Percentiles rank a stretch among this genome's conserved stretches.
phyloP scores from a whole-genome alignment of 2,888 invertebrate genomes.

The Chloroclystis v-ata region DNA sequence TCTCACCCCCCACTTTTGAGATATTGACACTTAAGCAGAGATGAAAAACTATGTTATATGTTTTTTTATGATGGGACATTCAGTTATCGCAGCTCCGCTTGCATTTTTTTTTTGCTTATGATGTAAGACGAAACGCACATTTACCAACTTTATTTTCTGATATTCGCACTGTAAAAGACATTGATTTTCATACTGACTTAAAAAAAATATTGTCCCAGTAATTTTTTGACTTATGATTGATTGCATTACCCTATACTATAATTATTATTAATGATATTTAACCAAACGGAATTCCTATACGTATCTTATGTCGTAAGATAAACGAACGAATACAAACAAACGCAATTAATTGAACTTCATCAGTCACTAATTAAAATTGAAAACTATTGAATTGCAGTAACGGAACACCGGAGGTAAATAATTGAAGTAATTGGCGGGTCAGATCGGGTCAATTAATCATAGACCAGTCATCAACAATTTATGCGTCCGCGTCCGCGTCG shows the following conservation, averaged over 20 bases:
- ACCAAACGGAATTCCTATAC: too few relatives aligned
- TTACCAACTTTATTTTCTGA: slow-evolving; percentile 18
- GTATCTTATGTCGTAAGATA: too few relatives aligned
- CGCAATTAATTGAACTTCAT: not conserved
- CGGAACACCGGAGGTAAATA: slow-evolving; percentile 69
- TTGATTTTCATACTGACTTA: too few relatives aligned
- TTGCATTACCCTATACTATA: too few relatives aligned
- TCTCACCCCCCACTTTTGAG: slow-evolving; percentile 39
- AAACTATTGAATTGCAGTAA: slow-evolving; percentile 42
- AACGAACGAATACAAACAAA: too few relatives aligned
- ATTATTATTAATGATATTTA: too few relatives aligned
- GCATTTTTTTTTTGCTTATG: too few relatives aligned
- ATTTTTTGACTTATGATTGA: too few relatives aligned
- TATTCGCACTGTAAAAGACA: too few relatives aligned
- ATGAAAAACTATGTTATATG: slow-evolving; percentile 36
- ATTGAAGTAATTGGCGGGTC: slow-evolving; percentile 74
- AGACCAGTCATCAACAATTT: slow-evolving; percentile 57
- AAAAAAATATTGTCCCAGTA: too few relatives aligned
- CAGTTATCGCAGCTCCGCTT: slow-evolving; percentile 53
- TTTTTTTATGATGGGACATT: slow-evolving; percentile 50
- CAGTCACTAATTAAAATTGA: slow-evolving; percentile 41
- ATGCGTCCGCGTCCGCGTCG: too few relatives aligned
- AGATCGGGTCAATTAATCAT: slow-evolving; percentile 74
- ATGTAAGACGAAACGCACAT: too few relatives aligned
- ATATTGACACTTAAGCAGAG: slow-evolving; percentile 45